Evolutionary conservation across 2,888 invertebrate species (phyloP).

Genomic region (Sphaerophoria rueppellii): DNA sequence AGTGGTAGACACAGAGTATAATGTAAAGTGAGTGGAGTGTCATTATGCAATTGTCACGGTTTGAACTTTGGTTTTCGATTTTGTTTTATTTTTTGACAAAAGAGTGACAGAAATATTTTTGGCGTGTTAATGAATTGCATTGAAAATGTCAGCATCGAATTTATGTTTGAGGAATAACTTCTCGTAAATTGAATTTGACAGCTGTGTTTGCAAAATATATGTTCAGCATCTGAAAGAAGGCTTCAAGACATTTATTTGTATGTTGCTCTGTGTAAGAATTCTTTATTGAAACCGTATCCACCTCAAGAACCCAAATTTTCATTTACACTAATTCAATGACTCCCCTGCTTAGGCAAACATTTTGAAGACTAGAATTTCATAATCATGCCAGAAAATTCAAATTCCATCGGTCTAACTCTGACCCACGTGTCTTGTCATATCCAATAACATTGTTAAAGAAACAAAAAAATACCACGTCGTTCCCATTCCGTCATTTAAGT

Average conservation of each 20-base stretch:
- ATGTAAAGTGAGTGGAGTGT: background rate
- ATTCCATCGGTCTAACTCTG: background rate
- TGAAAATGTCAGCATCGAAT: constrained; percentile 11
- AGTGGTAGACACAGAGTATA: constrained; percentile 6
- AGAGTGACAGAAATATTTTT: constrained; percentile 24
- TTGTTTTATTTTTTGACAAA: background rate
- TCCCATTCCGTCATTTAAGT: constrained; percentile 57
- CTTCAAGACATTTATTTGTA: no score
- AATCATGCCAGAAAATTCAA: no score
- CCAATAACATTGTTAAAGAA: background rate
- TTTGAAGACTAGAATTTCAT: no score
- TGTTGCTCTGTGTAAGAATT: no score
- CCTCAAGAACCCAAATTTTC: no score
- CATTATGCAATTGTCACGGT: constrained; percentile 42
- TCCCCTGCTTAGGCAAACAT: no score
- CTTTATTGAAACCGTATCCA: no score
- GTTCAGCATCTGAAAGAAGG: no score
- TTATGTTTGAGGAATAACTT: background rate
- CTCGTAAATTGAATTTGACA: no score
- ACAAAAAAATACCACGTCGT: constrained; percentile 27
- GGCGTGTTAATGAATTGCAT: background rate
- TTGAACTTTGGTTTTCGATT: constrained; percentile 14
- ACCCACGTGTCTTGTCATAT: constrained; percentile 28
- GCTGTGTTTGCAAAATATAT: no score
- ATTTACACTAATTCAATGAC: no score